phyloP scores from a whole-genome alignment of 2,797 vertebrate species.

The Myotis pilosus region DNA sequence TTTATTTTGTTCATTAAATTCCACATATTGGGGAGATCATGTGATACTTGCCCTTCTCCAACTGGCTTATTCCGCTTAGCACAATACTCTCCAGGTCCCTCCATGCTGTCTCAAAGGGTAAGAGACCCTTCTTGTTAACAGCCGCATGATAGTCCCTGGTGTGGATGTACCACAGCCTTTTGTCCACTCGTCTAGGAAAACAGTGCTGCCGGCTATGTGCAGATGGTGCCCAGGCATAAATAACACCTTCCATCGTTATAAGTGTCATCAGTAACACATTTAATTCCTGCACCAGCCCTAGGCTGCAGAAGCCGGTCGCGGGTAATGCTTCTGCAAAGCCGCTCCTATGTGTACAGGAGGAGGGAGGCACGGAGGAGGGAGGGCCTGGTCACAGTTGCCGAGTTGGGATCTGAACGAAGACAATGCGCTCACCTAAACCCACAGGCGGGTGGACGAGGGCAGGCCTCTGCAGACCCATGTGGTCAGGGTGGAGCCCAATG shows the following conservation, averaged over 20 bases:
- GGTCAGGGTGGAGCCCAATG: not conserved
- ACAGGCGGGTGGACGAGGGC: not conserved
- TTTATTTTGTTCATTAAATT: too few species aligned
- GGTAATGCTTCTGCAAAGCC: not conserved
- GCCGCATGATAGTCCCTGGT: too few species aligned
- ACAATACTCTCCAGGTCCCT: too few species aligned
- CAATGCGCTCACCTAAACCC: not conserved
- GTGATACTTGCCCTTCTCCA: too few species aligned
- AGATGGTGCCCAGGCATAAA: not conserved
- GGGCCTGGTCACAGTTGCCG: not conserved
- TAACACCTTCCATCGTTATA: not conserved
- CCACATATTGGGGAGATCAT: too few species aligned
- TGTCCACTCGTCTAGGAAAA: not conserved
- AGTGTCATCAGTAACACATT: not conserved
- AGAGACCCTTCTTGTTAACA: too few species aligned
- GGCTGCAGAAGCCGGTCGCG: not conserved
- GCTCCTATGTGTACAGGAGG: not conserved
- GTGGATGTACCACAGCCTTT: too few species aligned
- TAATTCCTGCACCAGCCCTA: not conserved
- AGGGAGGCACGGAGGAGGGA: not conserved
- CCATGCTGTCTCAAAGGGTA: too few species aligned
- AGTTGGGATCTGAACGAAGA: not conserved
- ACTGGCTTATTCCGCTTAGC: too few species aligned
- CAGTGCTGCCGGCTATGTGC: not conserved
- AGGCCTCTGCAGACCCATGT: not conserved